Evolutionary conservation across 2,888 invertebrate genomes (phyloP).

Genomic region (Schizotus pectinicornis): DNA sequence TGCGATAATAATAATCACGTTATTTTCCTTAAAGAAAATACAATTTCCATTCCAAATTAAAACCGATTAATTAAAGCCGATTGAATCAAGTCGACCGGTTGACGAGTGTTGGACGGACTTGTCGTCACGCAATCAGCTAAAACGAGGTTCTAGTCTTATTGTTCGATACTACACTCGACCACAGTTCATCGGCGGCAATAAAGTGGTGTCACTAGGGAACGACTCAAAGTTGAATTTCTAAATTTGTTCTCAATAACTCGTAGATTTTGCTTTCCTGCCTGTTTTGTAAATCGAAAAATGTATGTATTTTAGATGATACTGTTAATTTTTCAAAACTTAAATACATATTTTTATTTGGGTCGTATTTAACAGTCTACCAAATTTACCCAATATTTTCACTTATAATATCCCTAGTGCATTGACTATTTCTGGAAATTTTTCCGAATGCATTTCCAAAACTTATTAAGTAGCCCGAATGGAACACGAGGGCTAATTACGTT

Average conservation of each 20-base stretch:
- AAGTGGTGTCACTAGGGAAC: slow-evolving; percentile 3
- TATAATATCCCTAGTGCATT: too few species aligned
- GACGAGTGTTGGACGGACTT: slow-evolving; percentile 75
- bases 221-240: slow-evolving; percentile 7
- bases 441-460: too few species aligned
- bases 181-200: slow-evolving; percentile 41
- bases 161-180: slow-evolving; percentile 75
- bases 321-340: slow-evolving; percentile 11
- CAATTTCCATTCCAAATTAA: too few species aligned
- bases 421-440: too few species aligned
- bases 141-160: slow-evolving; percentile 84
- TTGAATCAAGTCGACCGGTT: too few species aligned
- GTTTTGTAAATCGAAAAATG: slow-evolving; percentile 16
- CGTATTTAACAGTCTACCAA: too few species aligned
- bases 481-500: too few species aligned
- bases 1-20: too few species aligned
- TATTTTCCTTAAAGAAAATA: too few species aligned
- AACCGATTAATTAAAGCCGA: not conserved
- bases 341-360: too few species aligned
- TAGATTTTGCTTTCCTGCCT: slow-evolving; percentile 11
- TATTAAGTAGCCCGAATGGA: too few species aligned
- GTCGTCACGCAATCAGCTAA: slow-evolving; percentile 75
- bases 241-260: slow-evolving; percentile 10
- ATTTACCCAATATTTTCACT: too few species aligned
- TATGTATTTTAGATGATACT: slow-evolving; percentile 20